A percentile compares a stretch with the other conserved stretches of the same genome.
These are phyloP conservation scores for Cololabis saira DNA, from an alignment of 2,113 vertebrate species.

Conservation along the genomic window DNA sequence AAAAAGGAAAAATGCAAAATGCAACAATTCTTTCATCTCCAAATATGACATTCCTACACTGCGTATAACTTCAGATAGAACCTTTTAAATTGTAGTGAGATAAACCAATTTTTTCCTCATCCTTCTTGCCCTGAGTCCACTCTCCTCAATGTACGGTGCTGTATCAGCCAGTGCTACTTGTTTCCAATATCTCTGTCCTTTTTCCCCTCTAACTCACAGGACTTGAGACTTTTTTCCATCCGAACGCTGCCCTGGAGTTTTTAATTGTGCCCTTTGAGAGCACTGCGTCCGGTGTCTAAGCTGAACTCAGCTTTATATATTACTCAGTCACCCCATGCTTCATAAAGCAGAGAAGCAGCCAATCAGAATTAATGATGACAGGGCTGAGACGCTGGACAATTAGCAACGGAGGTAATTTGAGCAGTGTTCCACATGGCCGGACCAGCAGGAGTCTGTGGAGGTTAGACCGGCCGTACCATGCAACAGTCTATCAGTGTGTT, in stretches of 20 bases:
- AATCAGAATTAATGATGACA: slow-evolving; percentile 59
- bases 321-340: slow-evolving; percentile 25
- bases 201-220: neutral
- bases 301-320: slow-evolving; percentile 31
- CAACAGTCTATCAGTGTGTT: slow-evolving; percentile 30
- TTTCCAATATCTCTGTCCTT: neutral
- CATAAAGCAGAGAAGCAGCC: slow-evolving; percentile 52
- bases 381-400: slow-evolving; percentile 55
- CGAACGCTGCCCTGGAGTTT: slow-evolving; percentile 24
- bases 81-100: slow-evolving; percentile 14
- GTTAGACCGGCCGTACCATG: slow-evolving; percentile 33
- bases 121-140: slow-evolving; percentile 3
- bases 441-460: slow-evolving; percentile 28
- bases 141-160: neutral
- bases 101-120: slow-evolving; percentile 1
- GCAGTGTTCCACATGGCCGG: slow-evolving; percentile 45
- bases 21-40: too few relatives aligned
- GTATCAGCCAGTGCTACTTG: slow-evolving; percentile 25
- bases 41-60: neutral
- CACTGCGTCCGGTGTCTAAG: slow-evolving; percentile 48
- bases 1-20: too few relatives aligned
- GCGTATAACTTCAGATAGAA: slow-evolving; percentile 6
- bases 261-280: slow-evolving; percentile 60
- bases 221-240: slow-evolving; percentile 17
- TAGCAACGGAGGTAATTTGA: slow-evolving; percentile 58